Evolutionary conservation across 2,113 vertebrate genomes (phyloP).

Genomic region (Peromyscus polionotus): DNA sequence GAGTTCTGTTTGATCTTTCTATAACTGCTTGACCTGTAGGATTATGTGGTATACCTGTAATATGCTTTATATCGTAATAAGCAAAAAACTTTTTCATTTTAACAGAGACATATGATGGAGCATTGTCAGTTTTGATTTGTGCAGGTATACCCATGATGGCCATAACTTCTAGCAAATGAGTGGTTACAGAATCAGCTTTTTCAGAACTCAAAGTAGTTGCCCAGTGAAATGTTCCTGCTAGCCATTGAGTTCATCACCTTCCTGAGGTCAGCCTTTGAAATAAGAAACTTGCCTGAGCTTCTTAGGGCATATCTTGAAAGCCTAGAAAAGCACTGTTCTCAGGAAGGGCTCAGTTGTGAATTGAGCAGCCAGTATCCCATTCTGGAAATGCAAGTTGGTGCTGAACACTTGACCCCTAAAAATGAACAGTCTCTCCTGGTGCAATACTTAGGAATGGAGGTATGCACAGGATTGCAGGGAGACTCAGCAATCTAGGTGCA

Average conservation of each 20-base stretch:
- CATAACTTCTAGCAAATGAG: too few relatives aligned
- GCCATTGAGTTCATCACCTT: not conserved
- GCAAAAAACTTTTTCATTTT: too few relatives aligned
- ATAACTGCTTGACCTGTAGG: too few relatives aligned
- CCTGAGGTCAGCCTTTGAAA: not conserved
- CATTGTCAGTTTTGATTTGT: too few relatives aligned
- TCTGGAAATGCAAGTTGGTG: not conserved
- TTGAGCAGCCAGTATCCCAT: not conserved
- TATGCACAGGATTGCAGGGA: not conserved
- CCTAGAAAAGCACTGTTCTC: not conserved
- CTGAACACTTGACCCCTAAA: not conserved
- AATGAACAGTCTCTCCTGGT: not conserved
- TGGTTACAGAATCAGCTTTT: too few relatives aligned
- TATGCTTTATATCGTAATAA: too few relatives aligned
- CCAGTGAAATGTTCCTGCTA: not conserved
- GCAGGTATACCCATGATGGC: too few relatives aligned
- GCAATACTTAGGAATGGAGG: not conserved
- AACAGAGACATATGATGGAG: too few relatives aligned
- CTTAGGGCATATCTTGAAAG: not conserved
- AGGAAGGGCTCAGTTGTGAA: not conserved
- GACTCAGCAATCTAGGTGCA: not conserved
- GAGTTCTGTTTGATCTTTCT: too few relatives aligned
- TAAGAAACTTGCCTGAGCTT: not conserved
- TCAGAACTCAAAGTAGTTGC: too few relatives aligned
- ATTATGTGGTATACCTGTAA: too few relatives aligned